Evolutionary conservation across 2,113 vertebrate species (phyloP).

Genomic region (Ondatra zibethicus): DNA sequence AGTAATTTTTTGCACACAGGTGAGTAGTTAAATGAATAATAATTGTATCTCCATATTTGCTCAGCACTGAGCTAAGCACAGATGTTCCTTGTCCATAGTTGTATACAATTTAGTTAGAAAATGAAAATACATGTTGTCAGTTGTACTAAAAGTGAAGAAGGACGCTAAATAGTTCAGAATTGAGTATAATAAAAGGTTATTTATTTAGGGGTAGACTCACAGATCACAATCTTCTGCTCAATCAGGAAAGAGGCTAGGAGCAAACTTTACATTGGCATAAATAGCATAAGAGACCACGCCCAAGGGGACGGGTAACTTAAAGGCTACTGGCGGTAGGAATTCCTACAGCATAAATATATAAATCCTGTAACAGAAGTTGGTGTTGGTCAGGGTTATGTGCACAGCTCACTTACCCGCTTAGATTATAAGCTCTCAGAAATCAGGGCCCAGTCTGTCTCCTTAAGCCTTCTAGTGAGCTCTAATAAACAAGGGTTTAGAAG

Average conservation of each 20-base stretch:
- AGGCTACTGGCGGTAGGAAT: too few species aligned
- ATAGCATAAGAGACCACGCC: too few species aligned
- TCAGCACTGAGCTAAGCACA: background rate
- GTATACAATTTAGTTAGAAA: conserved; percentile 3
- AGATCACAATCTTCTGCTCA: too few species aligned
- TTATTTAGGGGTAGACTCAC: too few species aligned
- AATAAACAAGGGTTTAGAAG: background rate
- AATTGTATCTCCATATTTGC: background rate
- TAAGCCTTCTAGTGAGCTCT: background rate
- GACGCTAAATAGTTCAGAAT: too few species aligned
- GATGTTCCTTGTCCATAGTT: background rate
- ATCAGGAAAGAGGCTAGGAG: too few species aligned
- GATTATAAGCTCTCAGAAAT: conserved; percentile 28
- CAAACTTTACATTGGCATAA: too few species aligned
- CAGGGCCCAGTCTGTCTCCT: background rate
- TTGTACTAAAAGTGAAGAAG: background rate
- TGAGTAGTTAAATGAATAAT: conserved; percentile 25
- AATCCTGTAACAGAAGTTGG: background rate
- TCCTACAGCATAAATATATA: background rate
- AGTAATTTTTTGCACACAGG: background rate
- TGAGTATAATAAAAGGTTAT: too few species aligned
- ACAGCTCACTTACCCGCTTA: background rate
- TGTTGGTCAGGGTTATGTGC: background rate
- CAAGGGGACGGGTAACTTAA: too few species aligned
- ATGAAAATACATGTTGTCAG: conserved; percentile 1